phyloP scores from a whole-genome alignment of 2,888 invertebrate genomes.

The Poecilus cupreus region DNA sequence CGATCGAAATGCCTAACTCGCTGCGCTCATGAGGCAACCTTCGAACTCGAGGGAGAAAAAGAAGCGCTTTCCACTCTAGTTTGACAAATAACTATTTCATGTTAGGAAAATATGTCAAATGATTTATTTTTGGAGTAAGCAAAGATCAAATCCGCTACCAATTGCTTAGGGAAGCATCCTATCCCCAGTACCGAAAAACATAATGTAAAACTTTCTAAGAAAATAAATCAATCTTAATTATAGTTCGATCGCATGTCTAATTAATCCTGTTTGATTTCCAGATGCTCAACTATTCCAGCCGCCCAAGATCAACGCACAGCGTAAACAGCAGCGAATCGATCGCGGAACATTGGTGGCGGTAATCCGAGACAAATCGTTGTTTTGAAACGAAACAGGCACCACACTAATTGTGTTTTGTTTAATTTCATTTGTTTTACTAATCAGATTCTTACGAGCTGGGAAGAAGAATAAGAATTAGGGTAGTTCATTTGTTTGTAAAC shows the following conservation, averaged over 20 bases:
- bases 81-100: too few relatives aligned
- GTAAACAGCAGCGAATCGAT: background rate
- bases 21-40: too few relatives aligned
- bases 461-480: slow-evolving; percentile 19
- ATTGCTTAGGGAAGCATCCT: too few relatives aligned
- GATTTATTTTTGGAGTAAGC: too few relatives aligned
- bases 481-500: slow-evolving; percentile 14
- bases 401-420: slow-evolving; percentile 50
- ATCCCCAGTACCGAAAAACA: too few relatives aligned
- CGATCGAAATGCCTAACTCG: too few relatives aligned
- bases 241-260: background rate
- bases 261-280: background rate
- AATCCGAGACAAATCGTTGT: slow-evolving; percentile 40
- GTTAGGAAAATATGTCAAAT: too few relatives aligned
- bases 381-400: slow-evolving; percentile 44
- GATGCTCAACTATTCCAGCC: slow-evolving; percentile 7
- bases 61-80: too few relatives aligned
- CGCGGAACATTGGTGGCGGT: background rate
- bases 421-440: slow-evolving; percentile 54
- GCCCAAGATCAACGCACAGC: background rate
- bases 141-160: too few relatives aligned
- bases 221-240: background rate
- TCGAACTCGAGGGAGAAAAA: too few relatives aligned
- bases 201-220: background rate
- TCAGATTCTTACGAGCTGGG: background rate